These are phyloP conservation scores for Anorthoa munda DNA, from an alignment of 2,888 invertebrate genomes.

Conservation along the genomic window DNA sequence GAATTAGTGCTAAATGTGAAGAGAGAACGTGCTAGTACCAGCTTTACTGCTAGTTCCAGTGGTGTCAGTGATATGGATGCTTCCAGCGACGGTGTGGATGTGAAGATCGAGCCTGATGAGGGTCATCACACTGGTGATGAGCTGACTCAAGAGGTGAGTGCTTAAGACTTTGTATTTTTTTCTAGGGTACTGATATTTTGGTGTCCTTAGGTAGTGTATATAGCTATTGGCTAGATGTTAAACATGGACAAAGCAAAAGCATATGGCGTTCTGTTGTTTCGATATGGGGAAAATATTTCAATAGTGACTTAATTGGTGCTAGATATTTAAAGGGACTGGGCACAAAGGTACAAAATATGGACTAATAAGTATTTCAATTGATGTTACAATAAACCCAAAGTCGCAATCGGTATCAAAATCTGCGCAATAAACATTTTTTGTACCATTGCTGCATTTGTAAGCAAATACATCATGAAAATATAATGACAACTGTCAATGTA, in stretches of 20 bases:
- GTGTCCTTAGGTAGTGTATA: neutral
- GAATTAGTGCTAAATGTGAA: conserved; percentile 84
- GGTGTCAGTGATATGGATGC: conserved; percentile 88
- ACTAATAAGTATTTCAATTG: neutral
- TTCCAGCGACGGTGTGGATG: conserved; percentile 79
- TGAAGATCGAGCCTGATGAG: conserved; percentile 87
- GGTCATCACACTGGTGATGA: conserved; percentile 88
- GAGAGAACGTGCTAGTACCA: conserved; percentile 88
- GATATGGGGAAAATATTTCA: too few relatives aligned
- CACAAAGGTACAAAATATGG: neutral
- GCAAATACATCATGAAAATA: neutral
- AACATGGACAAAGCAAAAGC: neutral
- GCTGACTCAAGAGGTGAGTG: conserved; percentile 89
- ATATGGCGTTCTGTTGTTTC: neutral
- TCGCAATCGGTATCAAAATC: conserved; percentile 5
- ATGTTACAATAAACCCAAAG: neutral
- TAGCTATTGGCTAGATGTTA: neutral
- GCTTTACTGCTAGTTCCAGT: conserved; percentile 89
- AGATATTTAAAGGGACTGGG: too few relatives aligned
- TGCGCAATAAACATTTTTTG: neutral
- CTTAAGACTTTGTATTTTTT: neutral
- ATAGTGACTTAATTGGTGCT: too few relatives aligned
- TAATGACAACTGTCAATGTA: conserved; percentile 17
- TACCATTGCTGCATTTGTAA: conserved; percentile 5
- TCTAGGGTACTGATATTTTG: neutral